Conservation (phyloP, 2,888 invertebrate genomes). For the Drosophila nigritarsus region DNA sequence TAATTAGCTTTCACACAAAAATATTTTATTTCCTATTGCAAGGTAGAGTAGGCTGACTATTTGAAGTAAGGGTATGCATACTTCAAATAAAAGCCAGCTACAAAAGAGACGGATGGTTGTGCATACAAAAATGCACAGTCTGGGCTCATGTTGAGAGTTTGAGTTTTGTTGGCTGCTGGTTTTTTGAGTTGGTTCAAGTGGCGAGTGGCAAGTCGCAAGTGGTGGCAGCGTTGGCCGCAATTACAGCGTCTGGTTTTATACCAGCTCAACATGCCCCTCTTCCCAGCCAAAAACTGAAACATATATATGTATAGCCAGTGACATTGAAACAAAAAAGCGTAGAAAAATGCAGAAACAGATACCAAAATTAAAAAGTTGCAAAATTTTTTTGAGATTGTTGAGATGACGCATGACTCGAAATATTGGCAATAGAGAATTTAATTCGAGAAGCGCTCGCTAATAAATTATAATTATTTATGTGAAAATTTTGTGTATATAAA, state of each 20-base stretch:
- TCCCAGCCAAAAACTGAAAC: slow-evolving; percentile 5
- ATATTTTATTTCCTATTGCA: not conserved
- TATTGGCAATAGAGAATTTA: slow-evolving; percentile 7
- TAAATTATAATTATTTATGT: slow-evolving; percentile 12
- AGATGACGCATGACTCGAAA: slow-evolving; percentile 34
- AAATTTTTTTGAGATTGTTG: slow-evolving; percentile 13
- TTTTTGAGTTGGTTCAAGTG: slow-evolving; percentile 47
- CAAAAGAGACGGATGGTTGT: slow-evolving; percentile 26
- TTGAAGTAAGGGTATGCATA: slow-evolving; percentile 25
- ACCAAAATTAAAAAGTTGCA: slow-evolving; percentile 17
- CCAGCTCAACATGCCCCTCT: slow-evolving; percentile 19
- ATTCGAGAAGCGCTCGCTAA: slow-evolving; percentile 3
- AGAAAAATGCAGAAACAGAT: slow-evolving; percentile 30
- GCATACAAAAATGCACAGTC: slow-evolving; percentile 56
- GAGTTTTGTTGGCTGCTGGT: slow-evolving; percentile 25
- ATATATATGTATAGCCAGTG: slow-evolving; percentile 30
- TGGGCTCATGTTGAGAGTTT: slow-evolving; percentile 24
- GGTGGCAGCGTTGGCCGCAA: slow-evolving; percentile 43
- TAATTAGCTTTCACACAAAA: not conserved
- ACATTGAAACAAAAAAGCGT: slow-evolving; percentile 53
- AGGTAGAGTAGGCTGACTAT: not conserved
- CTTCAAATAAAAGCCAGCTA: slow-evolving; percentile 9
- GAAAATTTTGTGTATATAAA: not conserved
- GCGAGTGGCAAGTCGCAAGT: slow-evolving; percentile 43
- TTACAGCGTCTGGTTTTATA: slow-evolving; percentile 59